Base-by-base conservation (phyloP, 2,888 invertebrate genomes). In the Dynastes grantii region DNA sequence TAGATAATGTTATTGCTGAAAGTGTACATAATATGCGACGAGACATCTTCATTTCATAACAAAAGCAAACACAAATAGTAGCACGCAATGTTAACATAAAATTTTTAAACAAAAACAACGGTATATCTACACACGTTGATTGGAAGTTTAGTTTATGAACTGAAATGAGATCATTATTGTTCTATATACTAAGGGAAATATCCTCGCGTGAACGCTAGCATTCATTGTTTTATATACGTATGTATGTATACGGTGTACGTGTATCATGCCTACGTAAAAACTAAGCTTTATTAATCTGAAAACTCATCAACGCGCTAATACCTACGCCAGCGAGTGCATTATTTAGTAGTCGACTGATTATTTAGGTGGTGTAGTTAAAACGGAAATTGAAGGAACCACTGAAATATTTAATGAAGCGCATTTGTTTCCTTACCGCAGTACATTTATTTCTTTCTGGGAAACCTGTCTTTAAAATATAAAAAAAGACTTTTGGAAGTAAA, bases 331-430 rank as follows among this genome's bases (percentile, higher is more conserved):
- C n/a, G 22, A 49, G 27, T 29, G 22, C n/a, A 51, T 68, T 51
- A 68, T 51, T 68, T 68, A 51, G 27, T 29, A 51, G 13, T 13
- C 9, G 9, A 29, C 3, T 53, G 51, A 22, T 68, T 68, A 68
- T 68, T 68, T 49, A 27, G 51, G 5, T 4, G 6, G 13, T 29
- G 51, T 68, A 3, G n/a, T 63, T 49, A 53, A 53, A 68, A 68
- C 68, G 68, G 51, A 68, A 68, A 51, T 53, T 32, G 51, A 29
- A 27, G 51, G 29, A 68, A 49, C 49, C 51, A 29, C 29, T 22
- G 2, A 76, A 76, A 64, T 64, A 27, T 58, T 73, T 58, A 58
- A 45, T 61, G 45, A 45, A 32, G 6, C 37, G 13, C 37, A 4
- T 58, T 58, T 37, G n/a, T 51, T 68, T 68, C 9, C 13, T 68